Conservation (phyloP, 2,888 invertebrate species). For the Epistrophella euchroma region DNA sequence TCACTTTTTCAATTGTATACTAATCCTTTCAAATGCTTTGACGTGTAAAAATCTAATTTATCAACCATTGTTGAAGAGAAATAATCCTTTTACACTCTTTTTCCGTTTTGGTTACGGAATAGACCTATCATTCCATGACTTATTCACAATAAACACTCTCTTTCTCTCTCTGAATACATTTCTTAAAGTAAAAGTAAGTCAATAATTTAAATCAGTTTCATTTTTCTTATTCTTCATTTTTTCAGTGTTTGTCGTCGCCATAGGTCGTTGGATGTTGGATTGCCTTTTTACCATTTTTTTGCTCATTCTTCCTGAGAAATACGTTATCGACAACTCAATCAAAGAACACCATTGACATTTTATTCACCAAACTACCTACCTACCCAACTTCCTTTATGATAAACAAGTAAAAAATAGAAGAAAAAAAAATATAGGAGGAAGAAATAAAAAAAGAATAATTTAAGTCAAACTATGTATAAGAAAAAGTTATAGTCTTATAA, state of each 20-base stretch:
- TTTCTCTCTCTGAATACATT: constrained; percentile 34
- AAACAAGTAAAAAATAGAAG: background rate
- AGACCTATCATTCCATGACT: constrained; percentile 37
- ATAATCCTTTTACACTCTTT: constrained; percentile 62
- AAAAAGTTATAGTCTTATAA: constrained; percentile 60
- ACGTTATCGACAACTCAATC: constrained; percentile 75
- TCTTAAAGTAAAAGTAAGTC: constrained; percentile 50
- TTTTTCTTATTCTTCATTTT: constrained; percentile 37
- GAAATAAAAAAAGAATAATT: constrained; percentile 28
- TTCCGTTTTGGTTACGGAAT: constrained; percentile 40
- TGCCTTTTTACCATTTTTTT: constrained; percentile 9
- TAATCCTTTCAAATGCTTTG: constrained; percentile 53
- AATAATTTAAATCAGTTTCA: constrained; percentile 62
- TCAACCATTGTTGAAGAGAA: constrained; percentile 52
- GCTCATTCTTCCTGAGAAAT: constrained; percentile 38
- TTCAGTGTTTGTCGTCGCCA: constrained; percentile 12
- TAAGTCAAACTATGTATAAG: constrained; percentile 62
- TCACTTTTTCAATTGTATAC: constrained; percentile 51
- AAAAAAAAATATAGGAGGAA: constrained; percentile 1
- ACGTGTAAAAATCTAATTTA: constrained; percentile 64
- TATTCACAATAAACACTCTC: constrained; percentile 54
- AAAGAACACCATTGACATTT: constrained; percentile 65
- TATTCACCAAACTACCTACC: background rate
- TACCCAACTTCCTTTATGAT: background rate
- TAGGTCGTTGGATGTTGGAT: constrained; percentile 22